Percentiles rank a stretch among this genome's conserved stretches.
Conservation (phyloP, 2,888 invertebrate species). For the Cosmia trapezina region DNA sequence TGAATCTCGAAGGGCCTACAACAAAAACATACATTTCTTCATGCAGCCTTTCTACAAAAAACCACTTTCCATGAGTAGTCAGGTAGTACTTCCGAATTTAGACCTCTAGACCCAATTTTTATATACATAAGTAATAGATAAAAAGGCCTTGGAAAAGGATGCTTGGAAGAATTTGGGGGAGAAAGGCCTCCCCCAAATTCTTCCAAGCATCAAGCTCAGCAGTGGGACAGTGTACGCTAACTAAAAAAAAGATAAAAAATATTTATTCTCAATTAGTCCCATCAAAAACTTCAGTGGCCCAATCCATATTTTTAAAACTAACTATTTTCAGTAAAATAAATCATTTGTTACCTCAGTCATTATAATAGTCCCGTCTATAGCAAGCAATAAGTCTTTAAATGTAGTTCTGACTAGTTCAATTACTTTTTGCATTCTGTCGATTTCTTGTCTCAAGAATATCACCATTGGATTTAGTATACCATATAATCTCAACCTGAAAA, state of each 20-base stretch:
- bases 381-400: conserved; percentile 94
- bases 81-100: background rate
- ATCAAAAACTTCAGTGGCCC: background rate
- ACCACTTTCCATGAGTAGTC: background rate
- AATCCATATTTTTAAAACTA: background rate
- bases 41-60: background rate
- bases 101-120: no score
- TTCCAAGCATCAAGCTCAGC: no score
- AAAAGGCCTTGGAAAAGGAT: no score
- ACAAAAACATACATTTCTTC: conserved; percentile 9
- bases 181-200: no score
- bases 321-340: background rate
- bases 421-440: conserved; percentile 96
- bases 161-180: no score
- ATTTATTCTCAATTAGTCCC: background rate
- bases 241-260: background rate
- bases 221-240: no score
- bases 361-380: conserved; percentile 97
- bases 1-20: conserved; percentile 94
- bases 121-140: no score
- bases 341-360: conserved; percentile 94
- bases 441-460: conserved; percentile 96
- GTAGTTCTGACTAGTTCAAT: conserved; percentile 92
- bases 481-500: conserved; percentile 91
- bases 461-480: conserved; percentile 94